Percentiles rank a stretch among this genome's conserved stretches.
Evolutionary conservation across 2,113 vertebrate genomes (phyloP).

Genomic region (Turdus rufiventris): DNA sequence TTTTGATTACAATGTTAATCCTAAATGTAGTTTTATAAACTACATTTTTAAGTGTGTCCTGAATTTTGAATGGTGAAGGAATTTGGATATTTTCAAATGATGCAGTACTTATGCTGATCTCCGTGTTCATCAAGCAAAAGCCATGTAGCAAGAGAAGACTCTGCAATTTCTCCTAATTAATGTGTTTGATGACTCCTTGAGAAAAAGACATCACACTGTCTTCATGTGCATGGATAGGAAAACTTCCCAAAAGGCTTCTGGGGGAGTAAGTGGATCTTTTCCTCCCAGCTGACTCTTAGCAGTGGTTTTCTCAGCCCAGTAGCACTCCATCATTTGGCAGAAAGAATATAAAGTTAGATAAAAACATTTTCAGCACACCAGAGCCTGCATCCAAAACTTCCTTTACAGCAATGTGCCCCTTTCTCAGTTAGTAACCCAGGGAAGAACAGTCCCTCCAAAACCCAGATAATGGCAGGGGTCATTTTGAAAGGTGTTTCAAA

Average conservation of each 20-base stretch:
- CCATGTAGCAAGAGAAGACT: not conserved
- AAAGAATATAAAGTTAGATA: not conserved
- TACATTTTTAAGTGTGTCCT: not conserved
- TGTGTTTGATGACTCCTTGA: not conserved
- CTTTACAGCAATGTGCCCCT: not conserved
- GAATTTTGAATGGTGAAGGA: not conserved
- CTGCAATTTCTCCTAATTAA: not conserved
- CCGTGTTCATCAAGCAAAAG: not conserved
- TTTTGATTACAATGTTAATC: not conserved
- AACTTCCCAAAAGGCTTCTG: not conserved
- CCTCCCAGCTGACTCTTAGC: not conserved
- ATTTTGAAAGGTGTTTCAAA: not conserved
- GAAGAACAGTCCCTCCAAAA: not conserved
- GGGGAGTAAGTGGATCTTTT: fast-evolving
- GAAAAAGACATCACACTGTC: not conserved
- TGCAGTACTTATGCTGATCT: not conserved
- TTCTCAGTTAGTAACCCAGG: not conserved
- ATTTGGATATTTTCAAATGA: not conserved
- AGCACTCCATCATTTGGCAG: not conserved
- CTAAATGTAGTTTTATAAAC: not conserved
- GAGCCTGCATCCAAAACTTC: not conserved
- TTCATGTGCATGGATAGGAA: not conserved
- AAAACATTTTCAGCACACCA: not conserved
- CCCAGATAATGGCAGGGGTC: not conserved
- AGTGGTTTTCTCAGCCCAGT: not conserved